Evolutionary conservation across 2,888 invertebrate genomes (phyloP), one percentile per base, ranked within the genome.

Genomic region (Drosophila monieri): DNA sequence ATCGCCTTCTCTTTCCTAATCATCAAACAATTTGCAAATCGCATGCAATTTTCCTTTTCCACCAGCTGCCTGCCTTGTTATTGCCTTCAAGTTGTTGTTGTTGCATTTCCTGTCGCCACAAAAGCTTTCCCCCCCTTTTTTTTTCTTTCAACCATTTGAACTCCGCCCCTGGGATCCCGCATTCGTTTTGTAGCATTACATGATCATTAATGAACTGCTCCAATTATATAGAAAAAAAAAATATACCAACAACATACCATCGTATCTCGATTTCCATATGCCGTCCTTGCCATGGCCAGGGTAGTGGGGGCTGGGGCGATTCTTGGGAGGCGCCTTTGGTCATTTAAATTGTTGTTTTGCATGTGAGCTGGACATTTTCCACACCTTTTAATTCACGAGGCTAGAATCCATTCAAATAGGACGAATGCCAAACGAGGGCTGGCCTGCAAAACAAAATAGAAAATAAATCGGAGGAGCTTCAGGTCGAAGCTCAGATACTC

Each of bases 1-100:
- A 41, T 74, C 53, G 71, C 84, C 81, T 74, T 89, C 89, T 88
- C 89, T 85, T 88, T 88, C 89, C 85, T 78, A 89, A 79, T 87
- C 74, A 79, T 87, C 74, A 78, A 75, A 72, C 71, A 67, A 79
- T 81, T 80, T 80, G 71, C 85, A 59, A 85, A 73, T 71, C 76
- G 73, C 75, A 77, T 75, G 78, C 78, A 76, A 80, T 78, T 76
- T 72, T 43, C 57, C 41, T 53, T 59, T 76, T 67, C 65, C 70
- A 73, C 56, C 65, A 27, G 15, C 37, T 15, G 56, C 14, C 37
- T 15, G 56, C 14, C 56, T 53, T 66, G 60, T 69, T 60, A 67
- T 60, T 58, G 59, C 57, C 32, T 69, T 35, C 1, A n/a, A 14
- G n/a, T 35, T 32, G 32, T 32, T 35, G 56, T 30, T 64, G 59